Base-by-base conservation (phyloP, 2,888 invertebrate species). In the Acrobeloides nanus region DNA sequence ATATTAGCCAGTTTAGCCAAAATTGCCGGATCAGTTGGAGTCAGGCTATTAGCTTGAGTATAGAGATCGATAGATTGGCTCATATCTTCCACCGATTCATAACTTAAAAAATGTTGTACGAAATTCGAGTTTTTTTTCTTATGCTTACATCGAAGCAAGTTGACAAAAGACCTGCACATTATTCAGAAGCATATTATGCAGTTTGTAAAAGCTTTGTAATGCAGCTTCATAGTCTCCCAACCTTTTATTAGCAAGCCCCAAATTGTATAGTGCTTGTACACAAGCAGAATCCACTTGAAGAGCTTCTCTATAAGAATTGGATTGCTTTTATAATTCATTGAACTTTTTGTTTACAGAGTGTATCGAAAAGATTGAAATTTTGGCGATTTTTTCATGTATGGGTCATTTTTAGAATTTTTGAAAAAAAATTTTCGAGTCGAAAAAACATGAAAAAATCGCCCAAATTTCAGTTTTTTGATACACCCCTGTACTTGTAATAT, bases 1-100 rank as follows among this genome's bases (percentile, higher is more conserved):
- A 95, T 81, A 68, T 86, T 84, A 0, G 90, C 95, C 46, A 93
- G 81, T 72, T 87, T 86, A 66, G 86, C 84, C 38, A 92, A 81
- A 38, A 92, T 83, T 32, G 84, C 84, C 0, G 89, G 86, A 76
- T 97, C 97, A 64, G 87, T 85, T 1, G 90, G 84, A 20, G 84
- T 83, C 44, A 87, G 80, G 27, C 87, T 85, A 51, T 87, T 77
- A 3, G 89, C 79, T 74, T 88, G 86, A 65, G 86, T 48, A 55
- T 58, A 78, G 74, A 79, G 78, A 62, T 80, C 80, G 25, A 77
- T 70, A 1, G 81, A 80, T 58, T 81, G 80, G 21, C 79, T 78
- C 12, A 69, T 74, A 64, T 81, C 81, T 44, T 78, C 79, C 48
- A 83, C 75, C 37, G 82, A 76, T 69, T 88, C 86, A 75, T 86